These are phyloP conservation scores for Drosophila nannoptera DNA, from an alignment of 1,140 invertebrate species.

Conservation along the genomic window DNA sequence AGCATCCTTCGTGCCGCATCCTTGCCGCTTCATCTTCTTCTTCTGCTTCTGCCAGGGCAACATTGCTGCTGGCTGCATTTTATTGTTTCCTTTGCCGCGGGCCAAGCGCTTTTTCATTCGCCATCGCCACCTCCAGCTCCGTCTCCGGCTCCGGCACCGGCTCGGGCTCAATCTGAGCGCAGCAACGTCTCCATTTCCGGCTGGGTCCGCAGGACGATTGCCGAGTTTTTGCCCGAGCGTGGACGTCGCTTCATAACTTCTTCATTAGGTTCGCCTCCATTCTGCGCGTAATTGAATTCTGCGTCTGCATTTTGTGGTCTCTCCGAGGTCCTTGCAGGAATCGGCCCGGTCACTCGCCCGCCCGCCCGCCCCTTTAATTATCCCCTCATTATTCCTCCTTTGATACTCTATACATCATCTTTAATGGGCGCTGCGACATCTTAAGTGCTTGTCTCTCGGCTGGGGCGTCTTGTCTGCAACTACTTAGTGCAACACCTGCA, in stretches of 20 bases:
- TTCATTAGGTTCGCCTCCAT: constrained; percentile 44
- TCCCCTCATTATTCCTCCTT: constrained; percentile 67
- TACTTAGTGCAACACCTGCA: constrained; percentile 16
- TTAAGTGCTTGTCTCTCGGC: constrained; percentile 48
- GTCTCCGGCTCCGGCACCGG: neutral
- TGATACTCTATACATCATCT: constrained; percentile 54
- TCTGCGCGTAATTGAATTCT: constrained; percentile 61
- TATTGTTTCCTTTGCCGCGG: constrained; percentile 49
- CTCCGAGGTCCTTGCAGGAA: constrained; percentile 33
- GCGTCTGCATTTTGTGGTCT: constrained; percentile 68
- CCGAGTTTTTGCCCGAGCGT: constrained; percentile 25
- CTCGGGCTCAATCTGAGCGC: neutral
- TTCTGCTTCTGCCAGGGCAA: constrained; percentile 2
- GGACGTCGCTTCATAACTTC: constrained; percentile 62
- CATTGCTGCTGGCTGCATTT: constrained; percentile 61
- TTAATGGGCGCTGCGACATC: constrained; percentile 63
- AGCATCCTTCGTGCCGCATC: neutral
- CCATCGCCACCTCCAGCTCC: constrained; percentile 10
- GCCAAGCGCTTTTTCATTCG: constrained; percentile 49
- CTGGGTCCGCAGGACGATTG: constrained; percentile 10
- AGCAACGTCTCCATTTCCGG: constrained; percentile 31
- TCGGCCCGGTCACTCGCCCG: neutral
- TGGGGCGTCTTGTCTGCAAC: constrained; percentile 2
- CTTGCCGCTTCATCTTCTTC: constrained; percentile 1
- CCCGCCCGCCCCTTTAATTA: constrained; percentile 51